These are phyloP conservation scores for Arenaria interpres DNA, from an alignment of 2,113 vertebrate species.

Conservation along the genomic window DNA sequence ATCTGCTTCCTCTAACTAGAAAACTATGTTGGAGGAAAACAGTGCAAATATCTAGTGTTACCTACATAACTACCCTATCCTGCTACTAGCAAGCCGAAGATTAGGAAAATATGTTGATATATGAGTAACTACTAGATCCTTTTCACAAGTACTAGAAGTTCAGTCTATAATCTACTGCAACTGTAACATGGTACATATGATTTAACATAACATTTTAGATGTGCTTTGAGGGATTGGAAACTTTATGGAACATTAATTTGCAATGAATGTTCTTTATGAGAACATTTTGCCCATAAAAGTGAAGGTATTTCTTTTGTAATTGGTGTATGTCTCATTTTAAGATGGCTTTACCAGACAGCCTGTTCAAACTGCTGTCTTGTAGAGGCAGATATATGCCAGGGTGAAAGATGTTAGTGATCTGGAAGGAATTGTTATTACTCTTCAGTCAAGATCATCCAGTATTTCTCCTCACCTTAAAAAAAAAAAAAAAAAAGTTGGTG, in stretches of 20 bases:
- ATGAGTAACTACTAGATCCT: neutral
- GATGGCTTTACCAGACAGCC: neutral
- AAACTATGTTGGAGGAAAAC: neutral
- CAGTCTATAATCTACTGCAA: neutral
- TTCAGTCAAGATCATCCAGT: neutral
- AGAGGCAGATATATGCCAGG: neutral
- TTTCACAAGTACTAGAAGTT: neutral
- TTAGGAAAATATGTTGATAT: neutral
- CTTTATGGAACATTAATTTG: constrained; percentile 39
- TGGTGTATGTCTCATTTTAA: neutral
- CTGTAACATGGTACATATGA: neutral
- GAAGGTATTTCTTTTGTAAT: neutral
- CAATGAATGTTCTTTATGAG: constrained; percentile 51
- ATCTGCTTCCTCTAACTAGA: neutral
- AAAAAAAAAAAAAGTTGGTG: neutral
- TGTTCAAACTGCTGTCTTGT: neutral
- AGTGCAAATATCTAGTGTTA: neutral
- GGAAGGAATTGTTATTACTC: neutral
- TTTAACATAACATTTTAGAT: neutral
- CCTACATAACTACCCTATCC: neutral
- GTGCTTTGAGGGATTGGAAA: neutral
- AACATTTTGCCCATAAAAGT: constrained; percentile 5
- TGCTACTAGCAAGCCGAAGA: neutral
- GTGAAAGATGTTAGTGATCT: neutral
- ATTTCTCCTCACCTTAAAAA: neutral